These are phyloP conservation scores for Amphipoea oculea DNA, from an alignment of 2,888 invertebrate species.

Conservation along the genomic window DNA sequence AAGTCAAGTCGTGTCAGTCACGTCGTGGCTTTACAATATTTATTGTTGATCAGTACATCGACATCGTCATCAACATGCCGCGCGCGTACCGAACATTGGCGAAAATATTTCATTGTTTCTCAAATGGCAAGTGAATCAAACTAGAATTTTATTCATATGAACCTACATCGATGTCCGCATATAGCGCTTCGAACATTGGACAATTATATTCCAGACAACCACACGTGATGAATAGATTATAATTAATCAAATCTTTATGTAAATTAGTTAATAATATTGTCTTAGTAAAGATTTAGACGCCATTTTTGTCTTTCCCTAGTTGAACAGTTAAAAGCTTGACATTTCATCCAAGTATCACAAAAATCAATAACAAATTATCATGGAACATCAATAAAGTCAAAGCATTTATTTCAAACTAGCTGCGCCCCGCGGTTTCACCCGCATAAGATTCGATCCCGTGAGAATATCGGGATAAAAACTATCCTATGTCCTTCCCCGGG, in stretches of 20 bases:
- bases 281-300: neutral
- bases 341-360: neutral
- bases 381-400: neutral
- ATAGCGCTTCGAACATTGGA: slow-evolving; percentile 21
- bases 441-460: too few relatives aligned
- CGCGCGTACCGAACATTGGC: slow-evolving; percentile 59
- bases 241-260: neutral
- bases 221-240: slow-evolving; percentile 20
- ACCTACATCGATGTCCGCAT: slow-evolving; percentile 40
- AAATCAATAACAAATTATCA: neutral
- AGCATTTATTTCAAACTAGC: too few relatives aligned
- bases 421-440: too few relatives aligned
- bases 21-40: slow-evolving; percentile 44
- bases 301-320: neutral
- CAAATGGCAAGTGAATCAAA: slow-evolving; percentile 71
- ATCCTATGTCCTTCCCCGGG: too few relatives aligned
- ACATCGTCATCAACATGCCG: slow-evolving; percentile 69
- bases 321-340: neutral
- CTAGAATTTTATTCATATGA: slow-evolving; percentile 63
- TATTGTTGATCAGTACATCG: slow-evolving; percentile 50
- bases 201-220: slow-evolving; percentile 23
- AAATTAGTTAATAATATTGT: neutral
- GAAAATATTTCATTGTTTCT: slow-evolving; percentile 84
- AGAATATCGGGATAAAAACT: too few relatives aligned
- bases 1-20: slow-evolving; percentile 31